Conservation (phyloP, 1,140 invertebrate genomes). For the Whitmania pigra region DNA sequence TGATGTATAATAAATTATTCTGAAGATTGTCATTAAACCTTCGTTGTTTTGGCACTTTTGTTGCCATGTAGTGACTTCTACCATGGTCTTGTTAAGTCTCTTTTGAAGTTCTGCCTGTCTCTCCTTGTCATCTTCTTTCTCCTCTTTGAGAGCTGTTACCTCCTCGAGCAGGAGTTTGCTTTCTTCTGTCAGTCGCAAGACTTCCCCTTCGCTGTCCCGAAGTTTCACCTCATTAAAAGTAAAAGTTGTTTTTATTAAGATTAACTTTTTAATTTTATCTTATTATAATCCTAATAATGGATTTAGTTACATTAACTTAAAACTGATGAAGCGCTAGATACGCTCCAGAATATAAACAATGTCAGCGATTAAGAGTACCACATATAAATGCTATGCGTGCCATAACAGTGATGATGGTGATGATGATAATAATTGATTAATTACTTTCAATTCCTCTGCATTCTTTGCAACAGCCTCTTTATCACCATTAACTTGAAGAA, state of each 20-base stretch:
- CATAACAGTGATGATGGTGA: too few species aligned
- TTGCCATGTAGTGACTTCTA: conserved; percentile 43
- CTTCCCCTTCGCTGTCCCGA: not conserved
- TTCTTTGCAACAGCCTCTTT: not conserved
- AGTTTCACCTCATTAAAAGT: not conserved
- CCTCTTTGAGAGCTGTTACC: conserved; percentile 87
- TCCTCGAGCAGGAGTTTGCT: conserved; percentile 85
- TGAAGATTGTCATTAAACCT: conserved; percentile 46
- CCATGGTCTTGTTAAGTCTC: conserved; percentile 92
- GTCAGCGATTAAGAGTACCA: too few species aligned
- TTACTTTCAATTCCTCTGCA: conserved; percentile 1
- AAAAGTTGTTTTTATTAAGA: too few species aligned
- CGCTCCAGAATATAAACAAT: too few species aligned
- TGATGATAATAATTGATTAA: too few species aligned
- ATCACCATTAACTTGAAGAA: not conserved
- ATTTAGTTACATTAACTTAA: too few species aligned
- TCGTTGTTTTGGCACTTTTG: conserved; percentile 50
- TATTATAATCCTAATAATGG: too few species aligned
- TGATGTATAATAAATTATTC: too few species aligned
- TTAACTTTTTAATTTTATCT: too few species aligned
- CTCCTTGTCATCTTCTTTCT: conserved; percentile 79
- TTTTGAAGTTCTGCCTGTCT: conserved; percentile 57
- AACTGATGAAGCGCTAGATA: too few species aligned
- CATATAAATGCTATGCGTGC: too few species aligned
- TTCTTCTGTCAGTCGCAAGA: conserved; percentile 44